phyloP scores from a whole-genome alignment of 2,797 vertebrate species.

The Rhincodon typus region DNA sequence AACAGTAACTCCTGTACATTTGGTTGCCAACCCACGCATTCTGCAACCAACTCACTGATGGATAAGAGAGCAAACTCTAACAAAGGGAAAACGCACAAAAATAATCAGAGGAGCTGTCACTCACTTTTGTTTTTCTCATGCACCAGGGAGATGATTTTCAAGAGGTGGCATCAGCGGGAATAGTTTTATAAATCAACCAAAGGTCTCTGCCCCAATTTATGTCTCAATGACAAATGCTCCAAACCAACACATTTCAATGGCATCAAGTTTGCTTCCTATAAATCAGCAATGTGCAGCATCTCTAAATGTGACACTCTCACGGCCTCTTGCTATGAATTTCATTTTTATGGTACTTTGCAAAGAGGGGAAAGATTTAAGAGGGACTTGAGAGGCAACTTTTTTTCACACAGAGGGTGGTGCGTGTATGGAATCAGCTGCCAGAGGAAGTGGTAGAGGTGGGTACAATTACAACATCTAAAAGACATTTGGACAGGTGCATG shows the following conservation, averaged over 20 bases:
- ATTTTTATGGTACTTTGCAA: not conserved
- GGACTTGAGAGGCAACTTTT: too few species aligned
- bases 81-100: not conserved
- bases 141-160: not conserved
- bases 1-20: not conserved
- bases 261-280: not conserved
- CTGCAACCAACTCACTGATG: not conserved
- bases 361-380: too few species aligned
- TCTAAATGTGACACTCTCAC: not conserved
- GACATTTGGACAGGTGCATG: too few species aligned
- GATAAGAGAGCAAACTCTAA: not conserved
- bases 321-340: not conserved
- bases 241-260: not conserved
- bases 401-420: too few species aligned
- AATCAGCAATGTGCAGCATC: not conserved
- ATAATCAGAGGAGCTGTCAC: not conserved
- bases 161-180: not conserved
- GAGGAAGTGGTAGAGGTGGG: too few species aligned
- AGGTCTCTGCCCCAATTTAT: not conserved
- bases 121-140: not conserved
- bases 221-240: not conserved
- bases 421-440: too few species aligned
- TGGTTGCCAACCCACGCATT: not conserved
- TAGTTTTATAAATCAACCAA: not conserved
- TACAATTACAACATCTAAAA: too few species aligned